Percentiles rank a stretch among this genome's conserved stretches.
Conservation (phyloP, 2,113 vertebrate species). For the Poeciliopsis retropinna region DNA sequence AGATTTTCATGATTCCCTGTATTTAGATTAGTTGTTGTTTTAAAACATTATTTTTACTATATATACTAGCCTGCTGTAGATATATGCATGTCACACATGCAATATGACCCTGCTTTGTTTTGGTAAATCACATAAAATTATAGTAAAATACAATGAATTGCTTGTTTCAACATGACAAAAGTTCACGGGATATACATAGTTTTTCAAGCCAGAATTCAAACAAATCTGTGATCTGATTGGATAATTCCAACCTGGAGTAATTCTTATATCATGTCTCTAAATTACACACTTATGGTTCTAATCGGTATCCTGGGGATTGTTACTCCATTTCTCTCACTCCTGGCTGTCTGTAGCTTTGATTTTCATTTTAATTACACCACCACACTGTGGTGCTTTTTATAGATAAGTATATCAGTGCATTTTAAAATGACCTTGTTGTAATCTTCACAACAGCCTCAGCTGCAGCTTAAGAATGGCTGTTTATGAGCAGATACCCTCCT, state of each 20-base stretch:
- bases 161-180: background rate
- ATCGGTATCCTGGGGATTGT: slow-evolving; percentile 24
- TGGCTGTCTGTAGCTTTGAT: background rate
- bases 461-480: slow-evolving; percentile 29
- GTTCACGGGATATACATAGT: background rate
- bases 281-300: slow-evolving; percentile 19
- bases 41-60: too few relatives aligned
- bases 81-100: background rate
- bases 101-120: too few relatives aligned
- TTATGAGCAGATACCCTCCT: slow-evolving; percentile 37
- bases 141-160: background rate
- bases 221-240: background rate
- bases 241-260: background rate
- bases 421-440: slow-evolving; percentile 44
- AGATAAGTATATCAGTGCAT: slow-evolving; percentile 13
- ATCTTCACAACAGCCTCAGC: slow-evolving; percentile 42
- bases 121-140: background rate
- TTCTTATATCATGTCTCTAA: slow-evolving; percentile 2
- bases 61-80: too few relatives aligned
- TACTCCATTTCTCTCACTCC: slow-evolving; percentile 23
- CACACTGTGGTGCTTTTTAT: slow-evolving; percentile 36
- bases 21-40: too few relatives aligned
- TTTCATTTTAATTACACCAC: slow-evolving; percentile 55
- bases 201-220: background rate
- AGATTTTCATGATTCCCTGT: too few relatives aligned